Evolutionary conservation across 2,888 invertebrate species (phyloP), one percentile per base, ranked within the genome.

Genomic region (Parnassius smintheus): DNA sequence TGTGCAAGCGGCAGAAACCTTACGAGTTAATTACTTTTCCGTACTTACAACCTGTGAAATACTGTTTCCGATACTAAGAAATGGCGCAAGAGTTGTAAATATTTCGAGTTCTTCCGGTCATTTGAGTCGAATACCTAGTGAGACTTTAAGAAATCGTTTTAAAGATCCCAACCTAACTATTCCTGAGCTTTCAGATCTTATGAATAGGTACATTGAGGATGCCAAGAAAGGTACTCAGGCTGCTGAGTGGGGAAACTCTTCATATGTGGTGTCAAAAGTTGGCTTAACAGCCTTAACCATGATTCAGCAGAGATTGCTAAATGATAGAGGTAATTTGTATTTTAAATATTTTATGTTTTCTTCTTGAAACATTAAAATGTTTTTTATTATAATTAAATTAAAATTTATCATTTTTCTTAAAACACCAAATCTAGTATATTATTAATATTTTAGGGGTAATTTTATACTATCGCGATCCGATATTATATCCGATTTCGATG

Each of bases 181-280:
- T 63, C 75, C 88, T 1, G 81, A 93, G 71, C 80, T 96, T 25
- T 92, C 91, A 12, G 78, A 82, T 1, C 74, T 96, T n/a, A 94
- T 96, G 93, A 85, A 92, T 41, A 84, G 93, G 66, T 96, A 95
- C 85, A 89, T 96, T 4, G 83, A 92, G 90, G 94, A 89, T 72
- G 92, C 87, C 50, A 84, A 85, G 68, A 73, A 77, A 65, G 89
- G 85, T 0, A 86, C 79, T 0, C 85, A 90, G 9, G 71, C 71
- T 51, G 72, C 69, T 0, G 83, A 88, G 12, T 96, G 95, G 94
- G 92, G 94, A 0, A 88, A 88, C 62, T 93, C 93, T 1, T 92
- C 95, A 0, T 96, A 96, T 81, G 89, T 81, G 0, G 94, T 94
- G 3, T 95, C 96, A 1, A 96, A 97, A 91, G 94, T 96, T 11